phyloP scores from a whole-genome alignment of 2,888 invertebrate species.

The Drosophila tanythrix region DNA sequence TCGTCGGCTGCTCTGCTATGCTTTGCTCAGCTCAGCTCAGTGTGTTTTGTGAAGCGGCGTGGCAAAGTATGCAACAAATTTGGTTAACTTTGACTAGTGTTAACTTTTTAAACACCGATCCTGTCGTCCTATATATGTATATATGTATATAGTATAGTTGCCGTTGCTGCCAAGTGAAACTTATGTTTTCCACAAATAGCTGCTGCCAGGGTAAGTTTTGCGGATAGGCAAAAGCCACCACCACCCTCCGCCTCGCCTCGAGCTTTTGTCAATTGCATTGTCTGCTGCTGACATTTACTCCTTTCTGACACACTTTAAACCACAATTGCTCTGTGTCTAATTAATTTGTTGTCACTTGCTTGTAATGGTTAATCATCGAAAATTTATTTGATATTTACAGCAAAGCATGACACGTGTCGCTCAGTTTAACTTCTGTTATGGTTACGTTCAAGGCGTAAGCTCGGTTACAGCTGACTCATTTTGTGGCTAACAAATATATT shows the following conservation, averaged over 20 bases:
- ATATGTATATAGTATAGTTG: not conserved
- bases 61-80: conserved; percentile 79
- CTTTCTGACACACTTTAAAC: conserved; percentile 41
- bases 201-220: conserved; percentile 46
- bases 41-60: conserved; percentile 74
- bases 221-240: not conserved
- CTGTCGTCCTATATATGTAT: not conserved
- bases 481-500: not conserved
- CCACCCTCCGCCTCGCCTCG: not conserved
- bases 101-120: conserved; percentile 74
- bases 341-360: conserved; percentile 59
- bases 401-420: not conserved
- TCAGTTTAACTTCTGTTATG: not conserved
- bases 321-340: conserved; percentile 46
- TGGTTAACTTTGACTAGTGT: conserved; percentile 77
- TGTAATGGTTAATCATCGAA: conserved; percentile 46
- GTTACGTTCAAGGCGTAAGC: not conserved
- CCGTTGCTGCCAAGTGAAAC: conserved; percentile 34
- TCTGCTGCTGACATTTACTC: conserved; percentile 36
- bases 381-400: conserved; percentile 17
- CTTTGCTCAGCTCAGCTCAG: conserved; percentile 46
- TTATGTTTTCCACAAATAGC: conserved; percentile 47
- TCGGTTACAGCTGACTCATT: not conserved
- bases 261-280: conserved; percentile 37
- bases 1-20: conserved; percentile 15